Evolutionary conservation across 1,140 invertebrate species (phyloP), one percentile per base, ranked within the genome.

Genomic region (Ips nitidus): DNA sequence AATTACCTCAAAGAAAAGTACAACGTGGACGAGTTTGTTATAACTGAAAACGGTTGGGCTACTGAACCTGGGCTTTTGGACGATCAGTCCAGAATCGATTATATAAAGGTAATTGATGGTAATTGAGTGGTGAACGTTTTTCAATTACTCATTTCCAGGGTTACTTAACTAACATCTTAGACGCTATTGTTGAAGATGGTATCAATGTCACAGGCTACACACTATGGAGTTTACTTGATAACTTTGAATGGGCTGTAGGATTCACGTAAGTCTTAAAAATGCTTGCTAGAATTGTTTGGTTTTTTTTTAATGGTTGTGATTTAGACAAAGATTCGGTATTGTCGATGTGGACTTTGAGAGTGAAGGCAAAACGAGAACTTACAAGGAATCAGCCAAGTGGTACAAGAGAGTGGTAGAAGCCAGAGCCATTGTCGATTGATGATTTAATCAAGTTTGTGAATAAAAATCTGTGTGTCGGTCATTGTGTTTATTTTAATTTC

Each of bases 31-130:
- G 72, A 80, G 8, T 80, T 91, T 1, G 80, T 88, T 5, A 80
- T 92, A 1, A 88, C 88, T 1, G 90, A 91, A 83, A 92, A 91
- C 75, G 91, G 90, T 40, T 83, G 78, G 80, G 83, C 79, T 70
- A 83, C 84, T 70, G 82, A 82, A n/a, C n/a, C 45, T n/a, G 69
- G 69, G 22, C 36, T 6, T 4, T 43, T 70, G 37, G 43, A 66
- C 37, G 72, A 71, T 70, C 58, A 53, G 61, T 36, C 38, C 47
- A 69, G 66, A 53, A 56, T 66, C 36, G 37, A 37, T 3, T 69
- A 67, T 86, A 39, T 73, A 85, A 40, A 81, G 84, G 79, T 83
- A 84, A n/a, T 81, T 85, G n/a, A 72, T 80, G 42, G 50, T 37
- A 4, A 59, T 2, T 53, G 0, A 37, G 47, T 50, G 2, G 59